Conservation (phyloP, 2,797 vertebrate genomes). For the Gouania willdenowi region DNA sequence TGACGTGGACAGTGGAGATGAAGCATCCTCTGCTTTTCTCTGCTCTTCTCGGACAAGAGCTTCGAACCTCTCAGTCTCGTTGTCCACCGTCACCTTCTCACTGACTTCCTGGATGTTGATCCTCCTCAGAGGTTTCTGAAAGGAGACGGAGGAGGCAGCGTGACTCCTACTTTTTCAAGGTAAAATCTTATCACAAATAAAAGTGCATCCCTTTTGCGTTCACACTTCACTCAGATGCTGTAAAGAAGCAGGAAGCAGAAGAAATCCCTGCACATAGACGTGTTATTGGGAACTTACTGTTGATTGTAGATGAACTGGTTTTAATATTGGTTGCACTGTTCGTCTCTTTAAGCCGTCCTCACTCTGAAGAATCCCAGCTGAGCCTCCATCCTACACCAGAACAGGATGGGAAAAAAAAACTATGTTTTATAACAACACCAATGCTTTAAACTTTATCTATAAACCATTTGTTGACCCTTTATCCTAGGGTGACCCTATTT, state of each 20-base stretch:
- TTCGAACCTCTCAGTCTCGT: neutral
- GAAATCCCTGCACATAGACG: too few relatives aligned
- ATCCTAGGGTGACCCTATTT: too few relatives aligned
- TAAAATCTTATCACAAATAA: too few relatives aligned
- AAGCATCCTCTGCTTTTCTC: conserved; percentile 33
- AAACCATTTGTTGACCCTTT: too few relatives aligned
- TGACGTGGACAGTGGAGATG: conserved; percentile 60
- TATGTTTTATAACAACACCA: too few relatives aligned
- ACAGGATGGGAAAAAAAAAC: too few relatives aligned
- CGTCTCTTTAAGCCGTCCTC: conserved; percentile 62
- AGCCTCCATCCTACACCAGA: conserved; percentile 69
- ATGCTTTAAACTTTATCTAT: too few relatives aligned
- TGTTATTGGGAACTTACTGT: conserved; percentile 74
- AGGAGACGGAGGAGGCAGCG: neutral
- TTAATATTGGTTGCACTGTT: conserved; percentile 76
- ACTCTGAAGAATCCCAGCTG: conserved; percentile 50
- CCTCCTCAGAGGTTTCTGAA: conserved; percentile 85
- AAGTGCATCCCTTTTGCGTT: too few relatives aligned
- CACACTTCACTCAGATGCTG: too few relatives aligned
- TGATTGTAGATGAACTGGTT: conserved; percentile 77
- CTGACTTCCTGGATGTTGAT: conserved; percentile 86
- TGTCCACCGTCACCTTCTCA: conserved; percentile 51
- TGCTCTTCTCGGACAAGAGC: conserved; percentile 18
- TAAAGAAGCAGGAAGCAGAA: too few relatives aligned
- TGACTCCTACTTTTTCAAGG: too few relatives aligned